Evolutionary conservation across 2,113 vertebrate species (phyloP).

Genomic region (Elachura formosa): DNA sequence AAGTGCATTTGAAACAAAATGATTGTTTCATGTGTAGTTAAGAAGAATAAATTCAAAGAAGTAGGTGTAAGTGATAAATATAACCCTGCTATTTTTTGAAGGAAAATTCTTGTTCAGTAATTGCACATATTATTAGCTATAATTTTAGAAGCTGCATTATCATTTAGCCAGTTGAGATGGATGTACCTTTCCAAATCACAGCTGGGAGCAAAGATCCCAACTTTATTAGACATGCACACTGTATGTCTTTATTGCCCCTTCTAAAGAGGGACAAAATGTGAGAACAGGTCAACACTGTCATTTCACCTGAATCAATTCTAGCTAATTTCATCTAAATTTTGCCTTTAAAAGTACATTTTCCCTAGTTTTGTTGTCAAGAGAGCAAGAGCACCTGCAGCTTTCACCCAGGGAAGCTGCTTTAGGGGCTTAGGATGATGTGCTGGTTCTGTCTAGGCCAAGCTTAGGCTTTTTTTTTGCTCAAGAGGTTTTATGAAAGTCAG

Average conservation of each 20-base stretch:
- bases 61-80: neutral
- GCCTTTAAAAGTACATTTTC: neutral
- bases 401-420: neutral
- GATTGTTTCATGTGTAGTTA: neutral
- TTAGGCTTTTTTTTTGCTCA: neutral
- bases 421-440: neutral
- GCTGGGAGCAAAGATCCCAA: neutral
- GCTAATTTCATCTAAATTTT: neutral
- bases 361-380: neutral
- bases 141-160: neutral
- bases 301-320: neutral
- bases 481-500: neutral
- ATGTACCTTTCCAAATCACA: neutral
- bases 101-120: neutral
- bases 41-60: neutral
- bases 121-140: neutral
- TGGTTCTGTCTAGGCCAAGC: neutral
- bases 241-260: neutral
- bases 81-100: neutral
- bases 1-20: neutral
- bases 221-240: neutral
- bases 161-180: neutral
- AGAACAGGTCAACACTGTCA: neutral
- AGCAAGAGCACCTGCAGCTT: neutral
- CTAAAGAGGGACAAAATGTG: neutral